A percentile compares a stretch with the other conserved stretches of the same genome.
These are phyloP conservation scores for Drosophila prolongata DNA, from an alignment of 2,888 invertebrate species.

Conservation along the genomic window DNA sequence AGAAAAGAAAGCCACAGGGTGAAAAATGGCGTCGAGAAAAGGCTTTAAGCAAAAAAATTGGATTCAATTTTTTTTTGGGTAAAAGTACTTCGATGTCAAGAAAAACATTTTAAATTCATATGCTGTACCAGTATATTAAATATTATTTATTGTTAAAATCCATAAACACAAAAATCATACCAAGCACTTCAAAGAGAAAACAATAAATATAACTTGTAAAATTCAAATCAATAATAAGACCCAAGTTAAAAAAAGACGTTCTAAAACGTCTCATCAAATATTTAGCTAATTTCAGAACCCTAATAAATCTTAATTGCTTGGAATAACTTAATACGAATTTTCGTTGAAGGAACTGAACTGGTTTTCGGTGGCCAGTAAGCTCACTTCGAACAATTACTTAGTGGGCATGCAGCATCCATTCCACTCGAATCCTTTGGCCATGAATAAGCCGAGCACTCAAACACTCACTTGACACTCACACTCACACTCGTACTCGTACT, in stretches of 20 bases:
- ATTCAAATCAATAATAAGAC: too few relatives aligned
- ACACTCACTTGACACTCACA: constrained; percentile 58
- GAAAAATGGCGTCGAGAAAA: background rate
- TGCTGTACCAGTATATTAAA: too few relatives aligned
- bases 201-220: too few relatives aligned
- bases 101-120: background rate
- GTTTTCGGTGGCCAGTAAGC: background rate
- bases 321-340: too few relatives aligned
- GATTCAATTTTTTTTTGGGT: background rate
- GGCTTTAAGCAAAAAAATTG: background rate
- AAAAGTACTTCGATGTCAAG: background rate
- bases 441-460: constrained; percentile 38
- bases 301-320: too few relatives aligned
- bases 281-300: too few relatives aligned
- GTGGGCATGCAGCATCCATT: constrained; percentile 18
- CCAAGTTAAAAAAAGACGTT: too few relatives aligned
- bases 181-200: too few relatives aligned
- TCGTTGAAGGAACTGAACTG: too few relatives aligned
- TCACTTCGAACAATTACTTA: constrained; percentile 2
- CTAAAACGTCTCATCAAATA: too few relatives aligned
- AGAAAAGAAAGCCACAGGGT: constrained; percentile 4
- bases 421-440: constrained; percentile 14
- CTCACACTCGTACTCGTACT: constrained; percentile 30
- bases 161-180: too few relatives aligned
- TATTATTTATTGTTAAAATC: too few relatives aligned